A percentile compares a stretch with the other conserved stretches of the same genome.
Conservation (phyloP, 2,113 vertebrate genomes). For the Eidolon helvum region DNA sequence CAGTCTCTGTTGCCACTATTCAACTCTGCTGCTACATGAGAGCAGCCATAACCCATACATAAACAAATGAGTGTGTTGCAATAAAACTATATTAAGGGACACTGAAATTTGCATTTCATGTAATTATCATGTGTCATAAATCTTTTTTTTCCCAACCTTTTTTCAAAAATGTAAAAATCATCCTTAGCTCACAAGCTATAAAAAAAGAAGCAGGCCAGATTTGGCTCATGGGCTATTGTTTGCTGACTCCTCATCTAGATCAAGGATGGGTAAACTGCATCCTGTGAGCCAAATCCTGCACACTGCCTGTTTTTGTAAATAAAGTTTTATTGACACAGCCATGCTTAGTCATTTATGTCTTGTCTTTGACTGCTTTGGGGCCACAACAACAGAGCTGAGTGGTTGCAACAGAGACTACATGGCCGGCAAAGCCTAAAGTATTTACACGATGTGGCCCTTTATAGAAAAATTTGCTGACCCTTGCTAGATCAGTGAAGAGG, state of each 20-base stretch:
- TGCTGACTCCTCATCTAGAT: neutral
- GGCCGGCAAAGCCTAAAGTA: neutral
- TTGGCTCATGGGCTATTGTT: neutral
- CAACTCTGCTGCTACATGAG: neutral
- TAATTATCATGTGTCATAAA: neutral
- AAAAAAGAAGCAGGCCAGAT: neutral
- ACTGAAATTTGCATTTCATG: neutral
- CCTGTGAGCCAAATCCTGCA: neutral
- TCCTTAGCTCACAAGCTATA: neutral
- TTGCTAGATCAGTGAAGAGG: neutral
- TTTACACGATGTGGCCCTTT: neutral
- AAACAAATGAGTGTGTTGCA: neutral
- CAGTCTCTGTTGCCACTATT: neutral
- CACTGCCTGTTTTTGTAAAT: neutral
- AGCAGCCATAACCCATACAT: neutral
- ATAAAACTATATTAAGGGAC: neutral
- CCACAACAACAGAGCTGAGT: neutral
- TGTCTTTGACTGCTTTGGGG: neutral
- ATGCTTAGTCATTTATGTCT: neutral
- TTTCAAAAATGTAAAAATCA: neutral
- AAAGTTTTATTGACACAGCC: neutral
- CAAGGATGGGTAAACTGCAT: neutral
- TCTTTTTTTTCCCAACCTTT: neutral
- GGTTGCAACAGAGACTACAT: neutral
- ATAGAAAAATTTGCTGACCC: neutral